A percentile compares a stretch with the other conserved stretches of the same genome.
These are phyloP conservation scores for Dysdera silvatica DNA, from an alignment of 1,140 invertebrate species.

Conservation along the genomic window DNA sequence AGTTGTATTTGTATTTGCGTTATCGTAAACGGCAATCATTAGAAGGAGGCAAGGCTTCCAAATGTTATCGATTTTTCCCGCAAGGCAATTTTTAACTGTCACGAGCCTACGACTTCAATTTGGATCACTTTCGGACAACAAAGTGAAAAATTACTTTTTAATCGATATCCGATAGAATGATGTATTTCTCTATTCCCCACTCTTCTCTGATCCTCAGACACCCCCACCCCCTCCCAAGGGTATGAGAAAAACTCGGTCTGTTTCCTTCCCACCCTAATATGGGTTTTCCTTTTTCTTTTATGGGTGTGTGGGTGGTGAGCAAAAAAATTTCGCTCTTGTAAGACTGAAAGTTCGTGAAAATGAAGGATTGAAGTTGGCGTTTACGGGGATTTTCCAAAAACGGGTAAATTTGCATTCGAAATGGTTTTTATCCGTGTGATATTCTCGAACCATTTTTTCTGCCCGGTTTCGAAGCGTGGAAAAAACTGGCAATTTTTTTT, in stretches of 20 bases:
- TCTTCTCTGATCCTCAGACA: too few species aligned
- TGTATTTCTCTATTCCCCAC: slow-evolving; percentile 27
- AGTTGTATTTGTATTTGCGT: slow-evolving; percentile 28
- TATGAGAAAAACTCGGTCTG: too few species aligned
- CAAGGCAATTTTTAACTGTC: slow-evolving; percentile 31
- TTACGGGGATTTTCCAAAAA: slow-evolving; percentile 19
- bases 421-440: not conserved
- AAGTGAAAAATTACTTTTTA: slow-evolving; percentile 32
- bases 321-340: too few species aligned
- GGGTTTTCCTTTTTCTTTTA: too few species aligned
- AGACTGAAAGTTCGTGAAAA: too few species aligned
- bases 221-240: too few species aligned
- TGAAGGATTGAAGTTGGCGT: too few species aligned
- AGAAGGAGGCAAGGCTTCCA: slow-evolving; percentile 10
- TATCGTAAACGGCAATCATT: slow-evolving; percentile 27
- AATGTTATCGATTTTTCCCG: slow-evolving; percentile 18
- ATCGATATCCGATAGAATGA: slow-evolving; percentile 30
- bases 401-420: slow-evolving; percentile 3
- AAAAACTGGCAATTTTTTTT: not conserved
- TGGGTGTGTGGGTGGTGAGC: too few species aligned
- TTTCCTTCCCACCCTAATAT: too few species aligned
- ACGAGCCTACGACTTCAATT: slow-evolving; percentile 13
- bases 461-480: not conserved
- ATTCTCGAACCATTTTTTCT: not conserved
- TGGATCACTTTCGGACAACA: slow-evolving; percentile 30